A percentile compares a stretch with the other conserved stretches of the same genome.
phyloP scores from a whole-genome alignment of 2,113 vertebrate species.

The Hyaena hyaena region DNA sequence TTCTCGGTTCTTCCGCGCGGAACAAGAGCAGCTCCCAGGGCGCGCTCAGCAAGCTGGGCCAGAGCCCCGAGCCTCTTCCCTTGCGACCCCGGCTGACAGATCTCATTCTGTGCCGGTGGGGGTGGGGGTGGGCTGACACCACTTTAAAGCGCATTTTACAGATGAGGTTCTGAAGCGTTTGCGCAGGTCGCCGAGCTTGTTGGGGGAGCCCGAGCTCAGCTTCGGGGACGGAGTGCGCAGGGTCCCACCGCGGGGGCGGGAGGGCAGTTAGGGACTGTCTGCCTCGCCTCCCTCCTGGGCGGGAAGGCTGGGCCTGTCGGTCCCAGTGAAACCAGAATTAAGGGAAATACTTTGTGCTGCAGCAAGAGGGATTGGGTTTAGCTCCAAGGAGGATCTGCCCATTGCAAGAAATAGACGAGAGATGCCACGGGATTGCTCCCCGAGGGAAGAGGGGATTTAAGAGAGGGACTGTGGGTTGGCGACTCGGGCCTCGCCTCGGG shows the following conservation, averaged over 20 bases:
- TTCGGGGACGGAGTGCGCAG: not conserved
- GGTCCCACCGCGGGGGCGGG: fast-evolving
- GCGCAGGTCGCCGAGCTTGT: not conserved
- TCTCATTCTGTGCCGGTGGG: not conserved
- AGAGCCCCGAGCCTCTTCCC: not conserved
- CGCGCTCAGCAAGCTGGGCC: constrained; percentile 77
- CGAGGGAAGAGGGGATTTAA: not conserved
- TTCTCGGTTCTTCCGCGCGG: constrained; percentile 85
- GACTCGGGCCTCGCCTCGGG: fast-evolving
- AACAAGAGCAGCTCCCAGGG: constrained; percentile 86
- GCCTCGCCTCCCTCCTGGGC: not conserved
- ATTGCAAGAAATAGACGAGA: not conserved
- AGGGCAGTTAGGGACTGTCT: not conserved
- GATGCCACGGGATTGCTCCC: too few species aligned
- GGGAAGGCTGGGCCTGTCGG: not conserved
- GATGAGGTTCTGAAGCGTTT: not conserved
- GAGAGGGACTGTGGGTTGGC: not conserved
- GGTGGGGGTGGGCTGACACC: too few species aligned
- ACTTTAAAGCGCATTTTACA: not conserved
- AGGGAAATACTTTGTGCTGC: not conserved
- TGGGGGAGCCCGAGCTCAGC: not conserved
- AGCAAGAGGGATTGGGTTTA: too few species aligned
- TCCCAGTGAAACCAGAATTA: not conserved
- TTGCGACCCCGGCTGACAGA: not conserved
- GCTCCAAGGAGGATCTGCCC: not conserved